Percentiles rank a stretch among this genome's conserved stretches.
These are phyloP conservation scores for Myiopsitta monachus DNA, from an alignment of 2,113 vertebrate species.

Conservation along the genomic window DNA sequence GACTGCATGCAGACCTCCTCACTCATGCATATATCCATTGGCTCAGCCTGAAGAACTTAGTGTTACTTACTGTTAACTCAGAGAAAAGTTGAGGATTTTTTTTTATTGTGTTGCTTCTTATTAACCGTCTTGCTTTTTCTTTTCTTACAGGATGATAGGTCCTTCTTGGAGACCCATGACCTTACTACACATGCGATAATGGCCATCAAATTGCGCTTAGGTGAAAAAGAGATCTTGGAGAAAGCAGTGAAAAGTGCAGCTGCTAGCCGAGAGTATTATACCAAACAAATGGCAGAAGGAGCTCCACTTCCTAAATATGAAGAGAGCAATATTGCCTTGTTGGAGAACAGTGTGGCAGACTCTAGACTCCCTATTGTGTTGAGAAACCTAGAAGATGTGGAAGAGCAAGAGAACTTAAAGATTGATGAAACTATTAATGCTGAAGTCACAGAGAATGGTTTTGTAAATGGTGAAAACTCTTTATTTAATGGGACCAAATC, in stretches of 20 bases:
- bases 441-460: slow-evolving; percentile 72
- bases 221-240: slow-evolving; percentile 94
- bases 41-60: neutral
- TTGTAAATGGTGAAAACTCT: slow-evolving; percentile 81
- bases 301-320: slow-evolving; percentile 82
- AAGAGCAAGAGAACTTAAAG: slow-evolving; percentile 72
- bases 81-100: neutral
- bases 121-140: neutral
- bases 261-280: slow-evolving; percentile 79
- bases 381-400: slow-evolving; percentile 81
- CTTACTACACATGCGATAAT: slow-evolving; percentile 81
- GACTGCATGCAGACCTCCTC: neutral
- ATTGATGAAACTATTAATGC: slow-evolving; percentile 69
- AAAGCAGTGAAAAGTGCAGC: slow-evolving; percentile 81
- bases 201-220: slow-evolving; percentile 89
- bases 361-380: slow-evolving; percentile 88
- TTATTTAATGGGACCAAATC: slow-evolving; percentile 74
- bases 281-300: slow-evolving; percentile 80
- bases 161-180: slow-evolving; percentile 80
- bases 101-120: neutral
- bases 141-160: slow-evolving; percentile 82
- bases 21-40: neutral
- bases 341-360: slow-evolving; percentile 83
- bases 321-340: slow-evolving; percentile 84
- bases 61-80: neutral